Percentiles rank a stretch among this genome's conserved stretches.
These are phyloP conservation scores for Diaphora mendica DNA, from an alignment of 2,888 invertebrate genomes.

Conservation along the genomic window DNA sequence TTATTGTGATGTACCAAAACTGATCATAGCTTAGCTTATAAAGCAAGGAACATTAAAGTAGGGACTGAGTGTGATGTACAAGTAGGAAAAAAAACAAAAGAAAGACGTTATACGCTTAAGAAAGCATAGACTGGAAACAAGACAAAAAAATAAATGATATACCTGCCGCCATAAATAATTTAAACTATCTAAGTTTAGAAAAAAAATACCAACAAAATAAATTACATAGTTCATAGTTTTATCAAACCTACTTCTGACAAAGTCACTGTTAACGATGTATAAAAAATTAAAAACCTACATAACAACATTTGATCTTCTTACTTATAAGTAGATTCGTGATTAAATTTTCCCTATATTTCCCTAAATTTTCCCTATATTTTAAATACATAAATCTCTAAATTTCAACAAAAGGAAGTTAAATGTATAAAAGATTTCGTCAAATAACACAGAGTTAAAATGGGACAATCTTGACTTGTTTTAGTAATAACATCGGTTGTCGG, in stretches of 20 bases:
- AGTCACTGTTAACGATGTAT: not conserved
- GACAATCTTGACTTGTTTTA: constrained; percentile 17
- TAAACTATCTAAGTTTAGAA: not conserved
- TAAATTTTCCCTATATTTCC: not conserved
- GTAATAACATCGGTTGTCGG: constrained; percentile 34
- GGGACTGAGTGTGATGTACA: not conserved
- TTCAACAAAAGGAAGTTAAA: not conserved
- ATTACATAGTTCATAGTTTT: no score
- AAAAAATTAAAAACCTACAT: no score
- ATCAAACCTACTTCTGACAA: not conserved
- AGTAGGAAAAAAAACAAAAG: not conserved
- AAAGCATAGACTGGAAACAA: no score
- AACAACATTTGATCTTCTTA: not conserved
- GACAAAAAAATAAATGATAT: no score
- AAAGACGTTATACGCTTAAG: no score
- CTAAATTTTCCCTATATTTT: not conserved
- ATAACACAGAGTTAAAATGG: constrained; percentile 15
- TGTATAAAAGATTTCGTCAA: not conserved
- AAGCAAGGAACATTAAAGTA: not conserved
- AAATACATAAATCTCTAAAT: not conserved
- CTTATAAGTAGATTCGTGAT: not conserved
- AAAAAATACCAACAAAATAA: no score
- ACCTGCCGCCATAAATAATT: not conserved
- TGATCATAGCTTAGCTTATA: not conserved
- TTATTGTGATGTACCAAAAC: no score